Evolutionary conservation across 92 coral and sea anemone genomes (phyloP), one percentile per base, ranked within the genome.

Genomic region (Parazoanthus darwini): DNA sequence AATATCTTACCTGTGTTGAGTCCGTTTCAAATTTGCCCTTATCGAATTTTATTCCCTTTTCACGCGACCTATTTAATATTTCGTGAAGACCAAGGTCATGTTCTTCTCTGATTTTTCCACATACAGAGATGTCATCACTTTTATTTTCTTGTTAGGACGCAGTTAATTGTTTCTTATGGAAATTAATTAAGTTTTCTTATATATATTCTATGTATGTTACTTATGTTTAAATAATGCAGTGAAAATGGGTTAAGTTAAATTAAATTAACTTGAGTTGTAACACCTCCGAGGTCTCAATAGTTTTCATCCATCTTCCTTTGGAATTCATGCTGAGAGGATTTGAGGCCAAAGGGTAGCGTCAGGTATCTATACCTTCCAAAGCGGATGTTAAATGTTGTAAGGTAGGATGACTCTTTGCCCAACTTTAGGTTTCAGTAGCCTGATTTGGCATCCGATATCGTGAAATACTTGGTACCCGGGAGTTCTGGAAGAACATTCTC

Each of bases 291-390:
- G 33, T 29, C 33, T 29, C 33, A 0, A 29, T 29, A 29, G 33
- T 29, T 29, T 29, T 29, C 33, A 29, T 29, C 33, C 80, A 76
- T 76, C 33, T 76, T 76, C 15, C 80, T 76, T 38, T 76, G 51
- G 43, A 76, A 76, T 38, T 42, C 80, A 20, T 76, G 35, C 33
- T 76, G 35, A 33, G 80, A 76, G 3, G 54, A 76, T 20, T 76
- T 76, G 29, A 37, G 26, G 23, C 80, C 80, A 76, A 76, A 76
- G 50, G 80, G 51, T 74, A 74, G 44, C 78, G 48, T 35, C 20
- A 36, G 78, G n/a, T 74, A 74, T 50, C 44, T 74, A 35, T 74
- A 74, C 44, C 78, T 74, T 6, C 50, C 78, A 36, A 35, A 37
- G 42, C 44, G 78, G 10, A 50, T 74, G 78, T 48, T 48, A 10